Conservation (phyloP, 1,140 invertebrate species). For the Coelopa frigida region DNA sequence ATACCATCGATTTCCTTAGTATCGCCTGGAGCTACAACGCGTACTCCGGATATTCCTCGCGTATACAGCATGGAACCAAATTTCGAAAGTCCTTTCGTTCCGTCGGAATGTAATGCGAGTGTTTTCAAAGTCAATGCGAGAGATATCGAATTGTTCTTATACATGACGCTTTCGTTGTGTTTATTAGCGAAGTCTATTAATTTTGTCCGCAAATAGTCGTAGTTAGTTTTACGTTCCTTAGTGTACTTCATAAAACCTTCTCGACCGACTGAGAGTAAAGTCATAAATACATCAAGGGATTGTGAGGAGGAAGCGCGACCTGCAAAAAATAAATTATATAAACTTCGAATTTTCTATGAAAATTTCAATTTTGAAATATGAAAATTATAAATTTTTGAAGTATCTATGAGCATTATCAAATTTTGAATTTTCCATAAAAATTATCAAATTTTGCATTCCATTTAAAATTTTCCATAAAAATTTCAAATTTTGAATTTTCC, state of each 20-base stretch:
- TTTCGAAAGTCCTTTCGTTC: slow-evolving; percentile 16
- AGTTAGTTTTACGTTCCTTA: slow-evolving; percentile 58
- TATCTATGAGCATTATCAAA: slow-evolving; percentile 2
- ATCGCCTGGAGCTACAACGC: slow-evolving; percentile 30
- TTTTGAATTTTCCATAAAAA: too few species aligned
- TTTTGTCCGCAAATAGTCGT: slow-evolving; percentile 56
- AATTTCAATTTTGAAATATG: slow-evolving; percentile 4
- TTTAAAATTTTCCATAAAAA: too few species aligned
- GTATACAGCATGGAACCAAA: slow-evolving; percentile 43
- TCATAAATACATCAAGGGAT: slow-evolving; percentile 74
- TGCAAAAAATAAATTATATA: slow-evolving; percentile 19
- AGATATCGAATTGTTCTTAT: slow-evolving; percentile 70
- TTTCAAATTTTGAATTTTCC: too few species aligned
- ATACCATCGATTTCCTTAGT: slow-evolving; percentile 32
- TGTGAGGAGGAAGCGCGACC: slow-evolving; percentile 68
- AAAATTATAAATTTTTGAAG: slow-evolving; percentile 4
- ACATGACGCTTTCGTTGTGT: slow-evolving; percentile 58
- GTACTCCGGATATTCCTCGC: slow-evolving; percentile 38
- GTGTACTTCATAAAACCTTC: slow-evolving; percentile 61
- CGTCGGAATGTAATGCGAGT: not conserved
- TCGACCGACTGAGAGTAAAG: slow-evolving; percentile 65
- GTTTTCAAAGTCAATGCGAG: slow-evolving; percentile 50
- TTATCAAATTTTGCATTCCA: too few species aligned
- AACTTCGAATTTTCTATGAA: not conserved
- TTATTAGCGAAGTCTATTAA: slow-evolving; percentile 54